Percentiles rank a stretch among this genome's conserved stretches.
Evolutionary conservation across 2,113 vertebrate species (phyloP).

Genomic region (Coptodon bakossiorum): DNA sequence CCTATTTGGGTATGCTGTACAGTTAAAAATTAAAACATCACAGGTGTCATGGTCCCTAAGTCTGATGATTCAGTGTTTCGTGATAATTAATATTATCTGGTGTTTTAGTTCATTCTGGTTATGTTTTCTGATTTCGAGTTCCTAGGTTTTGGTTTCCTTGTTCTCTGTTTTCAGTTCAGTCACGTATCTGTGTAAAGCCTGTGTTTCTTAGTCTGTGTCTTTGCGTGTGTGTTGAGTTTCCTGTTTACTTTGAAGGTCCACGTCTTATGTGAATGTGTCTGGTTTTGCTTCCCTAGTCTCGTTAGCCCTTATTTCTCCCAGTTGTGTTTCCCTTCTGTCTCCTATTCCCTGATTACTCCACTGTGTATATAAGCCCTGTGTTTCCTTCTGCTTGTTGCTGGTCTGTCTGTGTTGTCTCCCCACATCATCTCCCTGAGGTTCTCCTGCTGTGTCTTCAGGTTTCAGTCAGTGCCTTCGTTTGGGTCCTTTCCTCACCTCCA

Average conservation of each 20-base stretch:
- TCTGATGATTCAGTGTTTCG: not conserved
- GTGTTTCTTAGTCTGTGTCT: not conserved
- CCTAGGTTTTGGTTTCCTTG: not conserved
- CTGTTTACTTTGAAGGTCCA: not conserved
- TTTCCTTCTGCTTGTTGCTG: not conserved
- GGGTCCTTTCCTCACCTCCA: not conserved
- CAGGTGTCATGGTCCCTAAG: not conserved
- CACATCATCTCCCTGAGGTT: not conserved
- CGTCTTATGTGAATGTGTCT: not conserved
- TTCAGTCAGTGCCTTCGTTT: not conserved
- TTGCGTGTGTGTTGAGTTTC: not conserved
- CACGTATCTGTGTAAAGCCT: not conserved
- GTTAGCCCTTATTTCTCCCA: not conserved
- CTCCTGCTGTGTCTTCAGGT: not conserved
- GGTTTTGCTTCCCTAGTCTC: not conserved
- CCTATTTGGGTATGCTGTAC: not conserved
- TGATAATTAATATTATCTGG: not conserved
- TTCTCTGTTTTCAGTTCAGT: not conserved
- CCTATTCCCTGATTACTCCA: not conserved
- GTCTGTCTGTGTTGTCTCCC: not conserved
- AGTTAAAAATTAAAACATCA: not conserved
- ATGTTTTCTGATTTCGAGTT: not conserved
- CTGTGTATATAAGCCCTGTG: not conserved
- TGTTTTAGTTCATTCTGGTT: not conserved
- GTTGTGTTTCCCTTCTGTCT: not conserved